Base-by-base conservation (phyloP, 2,113 vertebrate genomes). In the Ceyx melanurus region DNA sequence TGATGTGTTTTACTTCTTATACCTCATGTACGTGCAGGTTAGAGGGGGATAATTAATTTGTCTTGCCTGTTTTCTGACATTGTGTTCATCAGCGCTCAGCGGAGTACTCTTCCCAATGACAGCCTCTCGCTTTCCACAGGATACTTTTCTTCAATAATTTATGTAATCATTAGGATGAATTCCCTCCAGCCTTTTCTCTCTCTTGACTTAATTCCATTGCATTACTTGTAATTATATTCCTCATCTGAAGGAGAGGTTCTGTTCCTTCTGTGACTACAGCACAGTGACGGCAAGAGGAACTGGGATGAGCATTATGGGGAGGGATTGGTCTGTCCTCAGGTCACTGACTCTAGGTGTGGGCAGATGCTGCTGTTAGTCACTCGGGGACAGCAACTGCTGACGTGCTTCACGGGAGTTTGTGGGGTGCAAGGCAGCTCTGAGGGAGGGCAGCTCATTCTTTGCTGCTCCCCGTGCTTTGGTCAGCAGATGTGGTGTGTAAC, bases 401-500 rank as follows among this genome's bases (percentile, higher is more conserved):
- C 0, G 0, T 13, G 45, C 56, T 82, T 74, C 54, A 56, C 40
- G 78, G 61, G 84, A 76, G 79, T 37, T 45, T 57, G 62, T 42
- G 71, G 75, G 75, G 58, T 20, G 26, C 1, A 3, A 58, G 66
- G 23, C 1, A 4, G 62, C 18, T 75, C 81, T 91, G n/a, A 0
- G 0, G 60, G n/a, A 74, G 42, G 25, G 19, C 40, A 79, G 29
- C 37, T 31, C 1, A 0, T 68, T 60, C 29, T 65, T 37, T n/a
- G 62, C 54, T 57, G 20, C 16, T 85, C 64, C 42, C 16, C 8
- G 3, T 77, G 64, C 56, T 64, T 22, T 73, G 25, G 13, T 26
- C 60, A 46, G 62, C 31, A 83, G 60, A 50, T 1, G 1, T 19
- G 29, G 10, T 0, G 0, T 1, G 2, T 21, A 50, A 45, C 19